phyloP scores from a whole-genome alignment of 2,113 vertebrate species.

The Scytalopus superciliaris region DNA sequence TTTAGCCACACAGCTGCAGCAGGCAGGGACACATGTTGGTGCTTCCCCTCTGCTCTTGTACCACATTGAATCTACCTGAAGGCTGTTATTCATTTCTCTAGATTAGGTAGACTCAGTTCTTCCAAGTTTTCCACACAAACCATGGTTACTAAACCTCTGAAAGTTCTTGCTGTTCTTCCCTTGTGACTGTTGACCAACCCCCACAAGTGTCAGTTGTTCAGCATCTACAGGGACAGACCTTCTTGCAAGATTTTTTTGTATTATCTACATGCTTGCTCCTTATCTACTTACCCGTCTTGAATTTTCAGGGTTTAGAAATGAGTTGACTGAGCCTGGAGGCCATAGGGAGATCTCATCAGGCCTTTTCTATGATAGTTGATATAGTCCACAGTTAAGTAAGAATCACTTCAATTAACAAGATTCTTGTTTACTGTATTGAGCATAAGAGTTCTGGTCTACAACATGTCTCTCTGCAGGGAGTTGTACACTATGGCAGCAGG shows the following conservation, averaged over 20 bases:
- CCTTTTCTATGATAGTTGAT: not conserved
- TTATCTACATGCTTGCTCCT: not conserved
- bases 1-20: not conserved
- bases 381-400: not conserved
- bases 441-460: not conserved
- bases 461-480: not conserved
- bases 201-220: not conserved
- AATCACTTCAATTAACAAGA: not conserved
- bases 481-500: not conserved
- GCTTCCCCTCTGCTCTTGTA: fast-evolving
- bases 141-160: not conserved
- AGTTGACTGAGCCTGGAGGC: not conserved
- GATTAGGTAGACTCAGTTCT: not conserved
- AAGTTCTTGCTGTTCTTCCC: not conserved
- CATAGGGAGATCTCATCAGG: not conserved
- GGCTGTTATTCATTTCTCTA: not conserved
- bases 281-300: not conserved
- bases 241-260: not conserved
- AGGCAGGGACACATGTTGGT: not conserved
- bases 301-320: not conserved
- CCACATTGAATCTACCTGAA: not conserved
- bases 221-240: not conserved
- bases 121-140: not conserved
- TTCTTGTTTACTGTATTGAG: not conserved
- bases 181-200: not conserved